These are phyloP conservation scores for Leuciscus waleckii DNA, from an alignment of 2,797 vertebrate species.

Conservation along the genomic window DNA sequence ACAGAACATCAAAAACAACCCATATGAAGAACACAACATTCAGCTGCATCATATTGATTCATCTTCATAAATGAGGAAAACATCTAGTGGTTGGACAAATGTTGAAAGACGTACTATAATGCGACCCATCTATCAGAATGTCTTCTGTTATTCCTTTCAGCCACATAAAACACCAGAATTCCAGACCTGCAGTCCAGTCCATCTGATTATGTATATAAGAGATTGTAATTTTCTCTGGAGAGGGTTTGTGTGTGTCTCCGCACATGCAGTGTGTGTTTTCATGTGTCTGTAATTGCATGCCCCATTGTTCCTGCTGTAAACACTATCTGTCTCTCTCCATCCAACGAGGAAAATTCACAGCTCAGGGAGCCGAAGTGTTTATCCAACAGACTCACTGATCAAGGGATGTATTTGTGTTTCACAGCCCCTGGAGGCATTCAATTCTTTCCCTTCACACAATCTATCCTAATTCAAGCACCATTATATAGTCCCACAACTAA, in stretches of 20 bases:
- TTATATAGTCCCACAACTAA: conserved; percentile 36
- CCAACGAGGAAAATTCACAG: conserved; percentile 23
- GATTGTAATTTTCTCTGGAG: conserved; percentile 9
- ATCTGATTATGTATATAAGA: conserved; percentile 34
- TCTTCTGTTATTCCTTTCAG: conserved; percentile 7
- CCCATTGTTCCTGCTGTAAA: conserved; percentile 53
- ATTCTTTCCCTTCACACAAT: conserved; percentile 17
- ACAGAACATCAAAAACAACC: not conserved
- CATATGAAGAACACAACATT: conserved; percentile 43
- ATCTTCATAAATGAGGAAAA: not conserved
- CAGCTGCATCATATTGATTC: conserved; percentile 26
- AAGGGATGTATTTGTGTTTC: conserved; percentile 13
- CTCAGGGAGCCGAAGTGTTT: conserved; percentile 33
- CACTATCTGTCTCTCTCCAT: conserved; percentile 44
- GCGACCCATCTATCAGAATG: not conserved
- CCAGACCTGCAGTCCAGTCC: conserved; percentile 10
- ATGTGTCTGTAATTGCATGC: conserved; percentile 48
- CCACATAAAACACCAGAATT: conserved; percentile 11
- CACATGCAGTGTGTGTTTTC: conserved; percentile 31
- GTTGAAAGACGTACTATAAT: not conserved
- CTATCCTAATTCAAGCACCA: conserved; percentile 10
- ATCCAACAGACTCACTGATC: conserved; percentile 48
- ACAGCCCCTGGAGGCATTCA: not conserved
- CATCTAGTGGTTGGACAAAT: not conserved
- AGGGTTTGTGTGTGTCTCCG: not conserved